These are phyloP conservation scores for Cochlearius cochlearius DNA, from an alignment of 2,113 vertebrate species.

Conservation along the genomic window DNA sequence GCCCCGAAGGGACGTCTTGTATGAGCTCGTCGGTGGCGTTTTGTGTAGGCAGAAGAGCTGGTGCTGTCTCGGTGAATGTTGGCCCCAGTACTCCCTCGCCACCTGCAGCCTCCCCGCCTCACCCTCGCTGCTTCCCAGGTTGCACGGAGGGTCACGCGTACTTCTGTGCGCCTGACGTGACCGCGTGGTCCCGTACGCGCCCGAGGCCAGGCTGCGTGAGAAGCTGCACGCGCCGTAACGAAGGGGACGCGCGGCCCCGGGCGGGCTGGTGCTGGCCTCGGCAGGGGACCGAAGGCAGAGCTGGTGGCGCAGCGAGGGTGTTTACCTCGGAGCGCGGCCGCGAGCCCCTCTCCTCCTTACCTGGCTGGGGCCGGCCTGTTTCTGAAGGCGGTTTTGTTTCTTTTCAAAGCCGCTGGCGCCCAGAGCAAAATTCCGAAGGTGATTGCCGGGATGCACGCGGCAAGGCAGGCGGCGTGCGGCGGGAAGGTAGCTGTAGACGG, in stretches of 20 bases:
- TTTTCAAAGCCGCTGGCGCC: slow-evolving; percentile 41
- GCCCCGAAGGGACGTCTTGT: too few relatives aligned
- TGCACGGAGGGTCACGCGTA: background rate
- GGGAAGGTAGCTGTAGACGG: slow-evolving; percentile 11
- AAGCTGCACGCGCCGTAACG: background rate
- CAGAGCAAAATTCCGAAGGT: slow-evolving; percentile 42
- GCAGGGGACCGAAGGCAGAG: background rate
- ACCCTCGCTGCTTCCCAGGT: background rate
- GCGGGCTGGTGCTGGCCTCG: background rate
- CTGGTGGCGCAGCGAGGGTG: background rate
- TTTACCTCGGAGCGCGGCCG: background rate
- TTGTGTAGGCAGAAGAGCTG: background rate
- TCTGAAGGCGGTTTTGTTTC: slow-evolving; percentile 17
- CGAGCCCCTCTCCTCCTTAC: background rate
- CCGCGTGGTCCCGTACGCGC: background rate
- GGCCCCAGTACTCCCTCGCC: too few relatives aligned
- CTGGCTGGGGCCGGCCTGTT: background rate
- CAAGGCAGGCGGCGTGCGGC: background rate
- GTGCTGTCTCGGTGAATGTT: background rate
- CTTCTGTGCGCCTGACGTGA: background rate
- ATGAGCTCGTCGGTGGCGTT: accelerated
- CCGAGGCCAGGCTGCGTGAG: background rate
- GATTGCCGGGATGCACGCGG: slow-evolving; percentile 54
- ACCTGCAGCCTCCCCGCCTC: background rate
- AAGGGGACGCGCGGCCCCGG: background rate